Base-by-base conservation (phyloP, 2,888 invertebrate species). In the Synanthedon tipuliformis region DNA sequence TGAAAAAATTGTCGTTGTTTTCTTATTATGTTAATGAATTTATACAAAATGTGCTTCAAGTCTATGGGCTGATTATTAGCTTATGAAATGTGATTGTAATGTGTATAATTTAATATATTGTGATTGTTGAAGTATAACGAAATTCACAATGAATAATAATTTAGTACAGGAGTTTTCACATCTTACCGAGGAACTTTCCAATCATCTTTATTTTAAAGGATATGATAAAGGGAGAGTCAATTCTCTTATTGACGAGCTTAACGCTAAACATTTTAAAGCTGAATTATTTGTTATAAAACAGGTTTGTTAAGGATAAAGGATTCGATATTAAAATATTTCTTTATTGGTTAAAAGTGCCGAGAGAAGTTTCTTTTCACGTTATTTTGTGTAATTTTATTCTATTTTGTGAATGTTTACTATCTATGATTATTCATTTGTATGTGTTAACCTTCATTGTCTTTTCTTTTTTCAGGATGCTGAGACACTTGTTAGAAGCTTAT, bases 171-270 rank as follows among this genome's bases (percentile, higher is more conserved):
- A 69, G 57, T 84, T 85, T 68, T 74, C 79, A 15, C 54, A 63
- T 48, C 59, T 88, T 58, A 69, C 78, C 56, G 73, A 74, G 51
- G 78, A 84, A 65, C 64, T 87, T 52, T 78, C 81, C 56, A 78
- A 75, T 66, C 62, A 77, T 57, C 57, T 86, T 8, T 75, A 73
- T 60, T 53, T 71, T 48, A 82, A 79, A 68, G 75, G 80, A 60
- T 88, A 80, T 52, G 86, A 88, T 60, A 82, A 82, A 65, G 69
- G 73, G 41, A 77, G 81, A 59, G 78, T 92, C 3, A 89, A 90
- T 63, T 70, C 75, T 48, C 70, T 89, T 13, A 78, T 93, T 51
- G 90, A 90, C 63, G 90, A 92, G 60, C 76, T 93, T 41, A 92
- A 92, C 69, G 80, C 88, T 1, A 75, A 91, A 51, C 90, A 92